phyloP scores from a whole-genome alignment of 2,888 invertebrate species.

The Theodoxus fluviatilis region DNA sequence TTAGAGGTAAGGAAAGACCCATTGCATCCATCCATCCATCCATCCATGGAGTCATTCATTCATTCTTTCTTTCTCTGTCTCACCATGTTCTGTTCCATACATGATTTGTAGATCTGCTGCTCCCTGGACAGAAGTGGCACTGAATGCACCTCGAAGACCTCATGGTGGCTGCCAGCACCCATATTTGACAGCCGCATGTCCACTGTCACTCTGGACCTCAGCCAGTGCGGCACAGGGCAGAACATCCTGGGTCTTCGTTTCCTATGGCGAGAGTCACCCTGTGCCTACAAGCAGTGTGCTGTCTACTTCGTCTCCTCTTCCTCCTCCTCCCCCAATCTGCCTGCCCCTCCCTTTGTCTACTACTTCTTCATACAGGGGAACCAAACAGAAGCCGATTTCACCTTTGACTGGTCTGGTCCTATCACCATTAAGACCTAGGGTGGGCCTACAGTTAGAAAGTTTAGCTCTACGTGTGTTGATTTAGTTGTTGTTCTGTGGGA shows the following conservation, averaged over 20 bases:
- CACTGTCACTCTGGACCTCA: conserved; percentile 34
- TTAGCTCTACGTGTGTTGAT: no score
- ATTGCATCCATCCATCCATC: background rate
- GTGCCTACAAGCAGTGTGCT: conserved; percentile 44
- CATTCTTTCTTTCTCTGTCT: conserved; percentile 6
- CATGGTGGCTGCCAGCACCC: conserved; percentile 41
- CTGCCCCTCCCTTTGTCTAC: conserved; percentile 40
- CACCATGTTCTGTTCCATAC: no score
- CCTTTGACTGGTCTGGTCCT: no score
- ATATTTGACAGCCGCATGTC: conserved; percentile 32
- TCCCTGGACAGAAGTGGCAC: background rate
- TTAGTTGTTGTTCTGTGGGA: no score
- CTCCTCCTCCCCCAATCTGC: conserved; percentile 38
- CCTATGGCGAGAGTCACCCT: conserved; percentile 48
- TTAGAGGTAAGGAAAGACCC: no score
- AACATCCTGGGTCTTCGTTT: conserved; percentile 41
- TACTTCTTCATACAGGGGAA: no score
- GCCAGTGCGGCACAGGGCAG: conserved; percentile 33
- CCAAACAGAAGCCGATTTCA: no score
- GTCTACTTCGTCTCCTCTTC: no score
- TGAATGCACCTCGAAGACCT: background rate
- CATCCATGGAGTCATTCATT: background rate
- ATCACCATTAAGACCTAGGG: no score
- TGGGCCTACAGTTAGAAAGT: no score
- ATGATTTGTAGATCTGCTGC: conserved; percentile 26